Percentiles rank a stretch among this genome's conserved stretches.
Conservation (phyloP, 2,888 invertebrate species). For the Stramonita haemastoma region DNA sequence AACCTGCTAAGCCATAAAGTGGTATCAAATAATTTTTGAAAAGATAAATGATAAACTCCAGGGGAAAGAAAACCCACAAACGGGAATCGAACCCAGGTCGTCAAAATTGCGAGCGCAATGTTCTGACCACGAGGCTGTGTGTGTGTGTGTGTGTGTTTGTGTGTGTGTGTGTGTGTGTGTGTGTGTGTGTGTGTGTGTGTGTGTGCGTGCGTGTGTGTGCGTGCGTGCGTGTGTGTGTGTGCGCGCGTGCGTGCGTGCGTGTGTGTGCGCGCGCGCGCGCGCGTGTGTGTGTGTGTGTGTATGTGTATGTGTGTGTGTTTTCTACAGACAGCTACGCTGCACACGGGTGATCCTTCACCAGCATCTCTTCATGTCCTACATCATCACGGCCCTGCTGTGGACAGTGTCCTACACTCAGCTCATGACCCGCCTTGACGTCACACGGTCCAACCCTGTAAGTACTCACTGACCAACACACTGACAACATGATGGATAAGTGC, state of each 20-base stretch:
- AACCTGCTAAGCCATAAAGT: too few relatives aligned
- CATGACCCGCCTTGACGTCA: conserved; percentile 51
- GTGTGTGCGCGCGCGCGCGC: conserved; percentile 11
- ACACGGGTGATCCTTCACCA: conserved; percentile 94
- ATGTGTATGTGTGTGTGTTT: not conserved
- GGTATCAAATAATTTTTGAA: too few relatives aligned
- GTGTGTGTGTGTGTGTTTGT: too few relatives aligned
- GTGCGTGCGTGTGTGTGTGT: not conserved
- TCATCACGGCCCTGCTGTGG: conserved; percentile 92
- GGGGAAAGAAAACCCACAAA: too few relatives aligned
- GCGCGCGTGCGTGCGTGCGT: not conserved
- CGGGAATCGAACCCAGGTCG: too few relatives aligned
- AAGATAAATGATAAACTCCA: too few relatives aligned
- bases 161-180: too few relatives aligned
- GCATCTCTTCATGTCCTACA: conserved; percentile 94
- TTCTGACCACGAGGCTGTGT: too few relatives aligned
- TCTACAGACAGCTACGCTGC: conserved; percentile 85
- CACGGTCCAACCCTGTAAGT: conserved; percentile 59
- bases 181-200: too few relatives aligned
- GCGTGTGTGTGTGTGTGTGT: not conserved
- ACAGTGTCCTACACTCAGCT: conserved; percentile 89
- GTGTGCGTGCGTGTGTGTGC: not conserved
- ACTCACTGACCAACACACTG: conserved; percentile 1
- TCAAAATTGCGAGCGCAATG: too few relatives aligned
- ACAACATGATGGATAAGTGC: conserved; percentile 84